phyloP scores from a whole-genome alignment of 2,797 vertebrate species.

The Macropus fuliginosus region DNA sequence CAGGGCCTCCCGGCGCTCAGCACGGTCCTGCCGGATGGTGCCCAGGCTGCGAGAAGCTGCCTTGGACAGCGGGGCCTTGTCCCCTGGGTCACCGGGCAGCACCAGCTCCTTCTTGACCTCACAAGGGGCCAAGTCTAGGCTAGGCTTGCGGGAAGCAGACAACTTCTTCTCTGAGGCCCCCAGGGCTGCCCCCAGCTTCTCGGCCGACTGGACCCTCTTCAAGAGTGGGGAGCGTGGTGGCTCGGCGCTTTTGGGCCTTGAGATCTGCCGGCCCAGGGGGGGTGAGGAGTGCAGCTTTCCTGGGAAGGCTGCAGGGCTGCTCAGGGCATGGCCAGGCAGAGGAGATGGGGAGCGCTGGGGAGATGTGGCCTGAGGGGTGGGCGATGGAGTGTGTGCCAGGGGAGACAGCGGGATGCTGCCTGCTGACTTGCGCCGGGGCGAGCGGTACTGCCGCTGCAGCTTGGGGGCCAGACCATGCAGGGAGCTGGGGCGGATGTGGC shows the following conservation, averaged over 20 bases:
- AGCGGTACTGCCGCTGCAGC: constrained; percentile 96
- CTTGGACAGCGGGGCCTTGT: constrained; percentile 92
- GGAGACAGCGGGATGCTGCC: constrained; percentile 98
- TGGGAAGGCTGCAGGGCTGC: constrained; percentile 90
- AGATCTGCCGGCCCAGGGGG: constrained; percentile 93
- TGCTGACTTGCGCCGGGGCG: constrained; percentile 95
- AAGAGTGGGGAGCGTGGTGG: constrained; percentile 95
- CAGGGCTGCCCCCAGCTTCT: constrained; percentile 92
- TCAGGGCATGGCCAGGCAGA: constrained; percentile 86
- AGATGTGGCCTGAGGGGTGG: constrained; percentile 94
- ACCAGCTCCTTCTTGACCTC: constrained; percentile 96
- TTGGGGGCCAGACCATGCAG: constrained; percentile 96
- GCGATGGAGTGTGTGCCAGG: constrained; percentile 95
- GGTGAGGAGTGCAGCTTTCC: constrained; percentile 96
- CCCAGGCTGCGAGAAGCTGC: constrained; percentile 88
- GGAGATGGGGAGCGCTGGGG: constrained; percentile 96
- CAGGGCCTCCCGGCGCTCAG: constrained; percentile 94
- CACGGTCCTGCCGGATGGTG: constrained; percentile 94
- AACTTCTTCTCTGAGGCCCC: constrained; percentile 91
- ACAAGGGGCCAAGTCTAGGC: constrained; percentile 92
- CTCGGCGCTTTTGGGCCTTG: constrained; percentile 95
- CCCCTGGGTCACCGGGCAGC: constrained; percentile 87
- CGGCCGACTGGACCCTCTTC: constrained; percentile 96
- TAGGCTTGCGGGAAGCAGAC: constrained; percentile 90
- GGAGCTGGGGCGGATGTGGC: constrained; percentile 96